phyloP scores from a whole-genome alignment of 2,797 vertebrate species.

The Sebastes minor region DNA sequence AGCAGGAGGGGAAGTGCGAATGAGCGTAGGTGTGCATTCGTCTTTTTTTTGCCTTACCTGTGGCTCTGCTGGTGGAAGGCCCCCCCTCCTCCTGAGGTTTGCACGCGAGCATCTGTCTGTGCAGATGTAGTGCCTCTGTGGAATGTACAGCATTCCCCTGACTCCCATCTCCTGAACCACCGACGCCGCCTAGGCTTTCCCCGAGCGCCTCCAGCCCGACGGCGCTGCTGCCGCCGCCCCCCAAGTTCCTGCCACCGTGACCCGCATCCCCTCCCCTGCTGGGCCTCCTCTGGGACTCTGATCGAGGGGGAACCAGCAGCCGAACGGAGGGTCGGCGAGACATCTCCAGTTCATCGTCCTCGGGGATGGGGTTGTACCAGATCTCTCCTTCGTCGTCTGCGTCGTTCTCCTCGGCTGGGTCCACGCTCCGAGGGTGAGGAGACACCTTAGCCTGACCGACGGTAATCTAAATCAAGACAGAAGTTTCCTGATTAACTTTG shows the following conservation, averaged over 20 bases:
- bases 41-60: conserved; percentile 80
- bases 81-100: conserved; percentile 84
- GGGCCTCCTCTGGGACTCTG: conserved; percentile 50
- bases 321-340: conserved; percentile 34
- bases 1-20: neutral
- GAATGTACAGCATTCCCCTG: conserved; percentile 74
- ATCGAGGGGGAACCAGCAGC: conserved; percentile 40
- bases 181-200: conserved; percentile 15
- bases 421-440: conserved; percentile 54
- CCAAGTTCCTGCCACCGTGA: conserved; percentile 6
- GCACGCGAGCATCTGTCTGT: conserved; percentile 79
- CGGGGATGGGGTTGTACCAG: conserved; percentile 99
- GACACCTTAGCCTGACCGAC: conserved; percentile 33
- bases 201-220: conserved; percentile 44
- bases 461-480: conserved; percentile 31
- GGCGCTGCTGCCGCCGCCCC: neutral
- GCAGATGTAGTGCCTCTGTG: conserved; percentile 77
- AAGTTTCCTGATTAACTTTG: neutral
- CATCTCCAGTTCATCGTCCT: conserved; percentile 86
- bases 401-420: conserved; percentile 90
- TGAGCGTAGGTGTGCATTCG: neutral
- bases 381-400: conserved; percentile 97
- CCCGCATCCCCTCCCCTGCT: conserved; percentile 53
- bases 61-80: conserved; percentile 67
- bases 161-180: conserved; percentile 62